A percentile compares a stretch with the other conserved stretches of the same genome.
Evolutionary conservation across 2,888 invertebrate species (phyloP).

Genomic region (Andricus quercusramuli): DNA sequence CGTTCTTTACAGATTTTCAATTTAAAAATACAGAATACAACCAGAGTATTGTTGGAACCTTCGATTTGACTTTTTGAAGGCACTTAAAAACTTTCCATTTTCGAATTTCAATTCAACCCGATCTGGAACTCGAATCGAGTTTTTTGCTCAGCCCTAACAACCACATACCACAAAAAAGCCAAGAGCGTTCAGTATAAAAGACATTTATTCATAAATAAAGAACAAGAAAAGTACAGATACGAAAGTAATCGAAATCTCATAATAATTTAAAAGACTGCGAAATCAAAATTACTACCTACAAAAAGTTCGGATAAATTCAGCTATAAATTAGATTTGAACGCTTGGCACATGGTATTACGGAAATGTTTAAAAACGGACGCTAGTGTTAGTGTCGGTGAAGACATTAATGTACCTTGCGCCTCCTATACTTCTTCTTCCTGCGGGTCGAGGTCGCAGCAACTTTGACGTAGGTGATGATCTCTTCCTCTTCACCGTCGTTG

Average conservation of each 20-base stretch:
- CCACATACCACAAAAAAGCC: slow-evolving; percentile 60
- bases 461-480: slow-evolving; percentile 73
- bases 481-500: slow-evolving; percentile 71
- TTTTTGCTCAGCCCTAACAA: background rate
- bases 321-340: slow-evolving; percentile 11
- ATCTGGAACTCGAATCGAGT: background rate
- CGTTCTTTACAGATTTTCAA: background rate
- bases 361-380: slow-evolving; percentile 20
- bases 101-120: background rate
- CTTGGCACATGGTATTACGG: slow-evolving; percentile 45
- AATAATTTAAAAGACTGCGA: slow-evolving; percentile 20
- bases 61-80: too few relatives aligned
- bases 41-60: too few relatives aligned
- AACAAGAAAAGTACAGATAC: slow-evolving; percentile 37
- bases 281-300: background rate
- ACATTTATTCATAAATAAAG: slow-evolving; percentile 68
- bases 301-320: slow-evolving; percentile 2
- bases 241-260: slow-evolving; percentile 26
- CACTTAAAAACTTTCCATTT: too few relatives aligned
- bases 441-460: slow-evolving; percentile 55
- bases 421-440: slow-evolving; percentile 74
- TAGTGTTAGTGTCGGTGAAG: slow-evolving; percentile 37
- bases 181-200: slow-evolving; percentile 67
- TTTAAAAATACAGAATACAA: background rate
- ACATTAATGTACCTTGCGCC: slow-evolving; percentile 80